phyloP scores from a whole-genome alignment of 2,888 invertebrate genomes.

The Galerucella nymphaeae region DNA sequence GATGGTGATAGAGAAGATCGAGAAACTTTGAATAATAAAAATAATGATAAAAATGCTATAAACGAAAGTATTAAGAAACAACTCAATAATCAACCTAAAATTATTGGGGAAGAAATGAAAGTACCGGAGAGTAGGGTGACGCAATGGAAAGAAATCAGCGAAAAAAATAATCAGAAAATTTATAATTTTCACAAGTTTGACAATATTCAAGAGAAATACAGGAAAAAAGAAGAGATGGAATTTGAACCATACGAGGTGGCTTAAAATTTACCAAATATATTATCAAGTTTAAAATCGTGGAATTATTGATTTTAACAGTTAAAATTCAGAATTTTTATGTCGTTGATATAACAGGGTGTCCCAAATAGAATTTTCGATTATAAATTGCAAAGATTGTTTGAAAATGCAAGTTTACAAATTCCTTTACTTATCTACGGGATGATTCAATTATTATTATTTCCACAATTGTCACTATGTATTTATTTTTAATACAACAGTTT shows the following conservation, averaged over 20 bases:
- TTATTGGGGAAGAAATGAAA: conserved; percentile 67
- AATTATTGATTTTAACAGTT: neutral
- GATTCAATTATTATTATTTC: too few species aligned
- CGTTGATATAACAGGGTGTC: too few species aligned
- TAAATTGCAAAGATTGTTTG: too few species aligned
- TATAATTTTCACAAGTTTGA: conserved; percentile 64
- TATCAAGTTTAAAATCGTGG: neutral
- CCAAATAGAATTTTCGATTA: too few species aligned
- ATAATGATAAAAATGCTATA: conserved; percentile 53
- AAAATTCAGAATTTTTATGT: neutral
- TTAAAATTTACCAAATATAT: conserved; percentile 32
- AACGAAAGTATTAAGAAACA: conserved; percentile 55
- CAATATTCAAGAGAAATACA: conserved; percentile 69
- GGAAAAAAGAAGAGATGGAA: conserved; percentile 84
- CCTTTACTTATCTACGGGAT: too few species aligned
- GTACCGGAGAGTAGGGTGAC: conserved; percentile 58
- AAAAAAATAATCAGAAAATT: conserved; percentile 51
- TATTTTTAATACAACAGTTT: too few species aligned
- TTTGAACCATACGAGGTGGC: conserved; percentile 72
- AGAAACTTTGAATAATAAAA: conserved; percentile 26
- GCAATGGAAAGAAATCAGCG: conserved; percentile 55
- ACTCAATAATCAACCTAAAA: conserved; percentile 62
- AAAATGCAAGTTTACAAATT: too few species aligned
- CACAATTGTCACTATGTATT: too few species aligned
- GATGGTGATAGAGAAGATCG: conserved; percentile 41